These are phyloP conservation scores for Aulostomus chinensis DNA, from an alignment of 2,797 vertebrate species.

Conservation along the genomic window DNA sequence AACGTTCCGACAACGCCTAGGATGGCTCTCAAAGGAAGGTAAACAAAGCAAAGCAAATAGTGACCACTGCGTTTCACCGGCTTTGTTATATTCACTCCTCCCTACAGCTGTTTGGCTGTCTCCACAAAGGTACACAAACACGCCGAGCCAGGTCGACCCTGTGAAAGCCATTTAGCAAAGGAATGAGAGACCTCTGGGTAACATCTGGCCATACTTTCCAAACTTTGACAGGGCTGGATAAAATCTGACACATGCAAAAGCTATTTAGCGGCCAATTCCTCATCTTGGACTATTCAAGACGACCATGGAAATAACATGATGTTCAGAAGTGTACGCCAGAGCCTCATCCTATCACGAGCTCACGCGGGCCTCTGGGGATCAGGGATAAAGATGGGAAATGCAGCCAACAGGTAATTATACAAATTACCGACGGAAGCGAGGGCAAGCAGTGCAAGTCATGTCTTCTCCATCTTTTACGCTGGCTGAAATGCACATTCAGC, in stretches of 20 bases:
- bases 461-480: too few relatives aligned
- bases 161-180: slow-evolving; percentile 19
- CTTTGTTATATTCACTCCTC: slow-evolving; percentile 4
- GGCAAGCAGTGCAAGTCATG: too few relatives aligned
- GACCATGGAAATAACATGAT: slow-evolving; percentile 22
- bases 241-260: slow-evolving; percentile 33
- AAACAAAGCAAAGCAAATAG: neutral
- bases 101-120: neutral
- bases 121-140: neutral
- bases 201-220: slow-evolving; percentile 17
- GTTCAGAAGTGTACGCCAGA: slow-evolving; percentile 14
- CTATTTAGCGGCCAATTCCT: slow-evolving; percentile 15
- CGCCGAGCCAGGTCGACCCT: neutral
- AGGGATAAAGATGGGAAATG: slow-evolving; percentile 37
- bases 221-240: slow-evolving; percentile 17
- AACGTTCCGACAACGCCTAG: too few relatives aligned
- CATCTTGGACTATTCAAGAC: slow-evolving; percentile 7
- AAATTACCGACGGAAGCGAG: slow-evolving; percentile 38
- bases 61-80: slow-evolving; percentile 5
- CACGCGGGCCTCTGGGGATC: slow-evolving; percentile 19
- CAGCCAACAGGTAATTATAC: slow-evolving; percentile 58
- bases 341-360: slow-evolving; percentile 6
- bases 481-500: too few relatives aligned
- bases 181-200: slow-evolving; percentile 1
- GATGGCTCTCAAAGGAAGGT: too few relatives aligned